These are phyloP conservation scores for Apolygus lucorum DNA, from an alignment of 1,140 invertebrate genomes.

Conservation along the genomic window DNA sequence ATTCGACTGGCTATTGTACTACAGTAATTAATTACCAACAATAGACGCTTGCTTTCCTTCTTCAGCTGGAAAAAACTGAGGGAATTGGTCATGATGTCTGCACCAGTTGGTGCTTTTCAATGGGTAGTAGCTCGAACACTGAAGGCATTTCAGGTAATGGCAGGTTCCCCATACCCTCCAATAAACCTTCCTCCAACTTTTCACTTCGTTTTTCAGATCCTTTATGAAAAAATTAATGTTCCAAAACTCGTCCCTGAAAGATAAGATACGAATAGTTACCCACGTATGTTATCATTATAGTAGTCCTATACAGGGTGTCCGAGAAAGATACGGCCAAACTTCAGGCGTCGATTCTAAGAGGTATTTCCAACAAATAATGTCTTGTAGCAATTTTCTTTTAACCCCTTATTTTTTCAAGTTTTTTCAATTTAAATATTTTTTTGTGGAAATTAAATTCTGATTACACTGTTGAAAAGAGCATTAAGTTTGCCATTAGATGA, in stretches of 20 bases:
- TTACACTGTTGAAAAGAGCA: too few relatives aligned
- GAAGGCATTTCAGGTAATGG: conserved; percentile 67
- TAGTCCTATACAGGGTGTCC: too few relatives aligned
- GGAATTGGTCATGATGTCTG: conserved; percentile 60
- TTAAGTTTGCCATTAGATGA: too few relatives aligned
- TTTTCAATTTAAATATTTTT: too few relatives aligned
- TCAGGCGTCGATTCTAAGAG: too few relatives aligned
- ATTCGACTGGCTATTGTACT: too few relatives aligned
- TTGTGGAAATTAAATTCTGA: too few relatives aligned
- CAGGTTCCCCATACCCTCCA: conserved; percentile 86
- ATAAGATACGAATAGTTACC: not conserved
- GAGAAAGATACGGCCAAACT: too few relatives aligned
- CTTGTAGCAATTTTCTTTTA: too few relatives aligned
- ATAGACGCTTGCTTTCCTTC: conserved; percentile 45
- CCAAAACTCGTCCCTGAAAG: conserved; percentile 63
- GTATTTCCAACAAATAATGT: too few relatives aligned
- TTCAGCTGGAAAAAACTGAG: conserved; percentile 65
- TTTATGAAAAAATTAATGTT: conserved; percentile 73
- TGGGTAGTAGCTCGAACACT: conserved; percentile 66
- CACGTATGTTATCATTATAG: too few relatives aligned
- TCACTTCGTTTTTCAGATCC: conserved; percentile 62
- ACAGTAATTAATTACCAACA: conserved; percentile 55
- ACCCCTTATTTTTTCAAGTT: too few relatives aligned
- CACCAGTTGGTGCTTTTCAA: conserved; percentile 55
- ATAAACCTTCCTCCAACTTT: conserved; percentile 82